Percentiles rank a stretch among this genome's conserved stretches.
phyloP scores from a whole-genome alignment of 1,140 invertebrate species.

The Panagrolaimus sp. region DNA sequence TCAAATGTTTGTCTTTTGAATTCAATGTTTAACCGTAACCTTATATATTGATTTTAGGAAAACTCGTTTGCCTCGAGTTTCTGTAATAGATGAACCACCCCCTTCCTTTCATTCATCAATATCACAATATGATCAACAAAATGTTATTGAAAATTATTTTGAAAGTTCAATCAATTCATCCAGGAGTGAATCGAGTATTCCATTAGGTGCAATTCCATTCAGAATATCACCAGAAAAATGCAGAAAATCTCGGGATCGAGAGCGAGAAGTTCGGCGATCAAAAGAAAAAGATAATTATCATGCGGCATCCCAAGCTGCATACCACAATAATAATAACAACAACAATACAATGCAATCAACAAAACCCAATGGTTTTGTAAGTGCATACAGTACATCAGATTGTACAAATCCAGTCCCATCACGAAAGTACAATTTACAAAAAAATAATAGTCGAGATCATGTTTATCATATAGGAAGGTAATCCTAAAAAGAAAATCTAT shows the following conservation, averaged over 20 bases:
- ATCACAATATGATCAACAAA: slow-evolving; percentile 15
- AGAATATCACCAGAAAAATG: slow-evolving; percentile 12
- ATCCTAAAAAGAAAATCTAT: neutral
- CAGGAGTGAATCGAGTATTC: neutral
- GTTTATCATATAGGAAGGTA: slow-evolving; percentile 4
- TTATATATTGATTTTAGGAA: slow-evolving; percentile 1
- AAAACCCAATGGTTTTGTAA: slow-evolving; percentile 3
- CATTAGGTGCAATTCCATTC: slow-evolving; percentile 14
- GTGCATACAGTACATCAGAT: neutral
- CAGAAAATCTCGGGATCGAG: neutral
- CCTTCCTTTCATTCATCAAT: slow-evolving; percentile 13
- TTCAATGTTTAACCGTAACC: neutral
- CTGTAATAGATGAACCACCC: slow-evolving; percentile 12
- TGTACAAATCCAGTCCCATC: neutral
- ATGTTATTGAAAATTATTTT: slow-evolving; percentile 9
- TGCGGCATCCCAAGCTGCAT: neutral
- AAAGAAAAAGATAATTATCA: neutral
- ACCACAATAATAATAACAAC: neutral
- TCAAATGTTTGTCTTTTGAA: slow-evolving; percentile 8
- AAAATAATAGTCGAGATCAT: slow-evolving; percentile 9
- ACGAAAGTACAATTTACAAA: slow-evolving; percentile 10
- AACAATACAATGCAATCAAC: slow-evolving; percentile 4
- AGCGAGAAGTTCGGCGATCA: neutral
- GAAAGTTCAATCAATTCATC: slow-evolving; percentile 9
- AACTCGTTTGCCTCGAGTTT: neutral